These are phyloP conservation scores for Tiphia femorata DNA, from an alignment of 2,888 invertebrate species.

Conservation along the genomic window DNA sequence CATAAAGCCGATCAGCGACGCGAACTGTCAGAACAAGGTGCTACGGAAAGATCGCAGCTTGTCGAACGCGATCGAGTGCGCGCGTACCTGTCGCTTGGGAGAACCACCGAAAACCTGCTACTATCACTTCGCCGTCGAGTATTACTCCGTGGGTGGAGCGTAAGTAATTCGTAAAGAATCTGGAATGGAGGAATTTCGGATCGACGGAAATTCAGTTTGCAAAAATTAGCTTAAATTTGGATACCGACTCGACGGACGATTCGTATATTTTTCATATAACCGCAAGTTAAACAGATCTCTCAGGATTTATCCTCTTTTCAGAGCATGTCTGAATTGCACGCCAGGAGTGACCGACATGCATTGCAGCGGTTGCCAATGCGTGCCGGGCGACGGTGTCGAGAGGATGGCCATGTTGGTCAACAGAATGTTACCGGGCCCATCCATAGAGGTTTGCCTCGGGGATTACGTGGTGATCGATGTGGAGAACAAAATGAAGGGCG, in stretches of 20 bases:
- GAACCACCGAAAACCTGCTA: slow-evolving; percentile 87
- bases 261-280: too few relatives aligned
- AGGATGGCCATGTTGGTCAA: slow-evolving; percentile 34
- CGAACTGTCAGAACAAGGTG: background rate
- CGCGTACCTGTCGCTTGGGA: slow-evolving; percentile 83
- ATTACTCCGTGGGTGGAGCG: slow-evolving; percentile 22
- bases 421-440: slow-evolving; percentile 49
- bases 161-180: too few relatives aligned
- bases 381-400: slow-evolving; percentile 40
- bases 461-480: slow-evolving; percentile 90
- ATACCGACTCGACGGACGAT: too few relatives aligned
- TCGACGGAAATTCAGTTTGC: too few relatives aligned
- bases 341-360: slow-evolving; percentile 33
- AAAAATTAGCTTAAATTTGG: too few relatives aligned
- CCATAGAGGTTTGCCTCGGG: slow-evolving; percentile 86
- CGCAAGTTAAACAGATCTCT: too few relatives aligned
- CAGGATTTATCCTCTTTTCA: slow-evolving; percentile 9
- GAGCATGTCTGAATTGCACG: slow-evolving; percentile 40
- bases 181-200: too few relatives aligned
- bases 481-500: slow-evolving; percentile 86
- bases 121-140: slow-evolving; percentile 64
- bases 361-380: slow-evolving; percentile 40
- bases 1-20: background rate
- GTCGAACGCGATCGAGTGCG: slow-evolving; percentile 87
- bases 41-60: background rate